Conservation (phyloP, 2,888 invertebrate genomes). For the Phengaris arion region DNA sequence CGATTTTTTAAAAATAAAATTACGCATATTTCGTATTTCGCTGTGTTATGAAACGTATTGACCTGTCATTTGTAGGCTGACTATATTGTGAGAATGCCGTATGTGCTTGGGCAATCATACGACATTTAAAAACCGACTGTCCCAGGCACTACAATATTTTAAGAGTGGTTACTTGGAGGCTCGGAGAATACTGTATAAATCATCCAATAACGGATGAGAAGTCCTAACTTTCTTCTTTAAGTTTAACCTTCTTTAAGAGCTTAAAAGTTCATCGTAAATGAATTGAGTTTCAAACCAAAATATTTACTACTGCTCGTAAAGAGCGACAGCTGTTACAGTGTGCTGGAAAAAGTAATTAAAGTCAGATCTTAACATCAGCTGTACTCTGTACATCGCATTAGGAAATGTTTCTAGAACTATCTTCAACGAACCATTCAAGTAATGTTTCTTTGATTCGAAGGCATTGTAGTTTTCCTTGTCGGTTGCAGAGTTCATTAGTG, state of each 20-base stretch:
- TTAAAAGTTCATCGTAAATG: neutral
- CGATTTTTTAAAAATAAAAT: no score
- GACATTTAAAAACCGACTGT: no score
- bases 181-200: no score
- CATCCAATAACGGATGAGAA: no score
- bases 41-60: neutral
- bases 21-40: no score
- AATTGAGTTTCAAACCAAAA: constrained; percentile 14
- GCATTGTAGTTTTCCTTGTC: constrained; percentile 38
- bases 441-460: constrained; percentile 41
- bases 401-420: constrained; percentile 26
- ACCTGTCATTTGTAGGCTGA: no score
- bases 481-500: constrained; percentile 43
- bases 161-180: no score
- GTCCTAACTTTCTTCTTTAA: neutral
- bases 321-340: constrained; percentile 19
- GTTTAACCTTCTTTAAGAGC: neutral
- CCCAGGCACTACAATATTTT: no score
- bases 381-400: constrained; percentile 16
- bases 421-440: constrained; percentile 35
- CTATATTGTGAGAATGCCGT: no score
- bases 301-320: constrained; percentile 19
- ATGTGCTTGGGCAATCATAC: no score
- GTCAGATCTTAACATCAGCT: constrained; percentile 25
- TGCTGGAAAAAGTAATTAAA: constrained; percentile 28